Base-by-base conservation (phyloP, 2,888 invertebrate species). In the Parelbella ahira region DNA sequence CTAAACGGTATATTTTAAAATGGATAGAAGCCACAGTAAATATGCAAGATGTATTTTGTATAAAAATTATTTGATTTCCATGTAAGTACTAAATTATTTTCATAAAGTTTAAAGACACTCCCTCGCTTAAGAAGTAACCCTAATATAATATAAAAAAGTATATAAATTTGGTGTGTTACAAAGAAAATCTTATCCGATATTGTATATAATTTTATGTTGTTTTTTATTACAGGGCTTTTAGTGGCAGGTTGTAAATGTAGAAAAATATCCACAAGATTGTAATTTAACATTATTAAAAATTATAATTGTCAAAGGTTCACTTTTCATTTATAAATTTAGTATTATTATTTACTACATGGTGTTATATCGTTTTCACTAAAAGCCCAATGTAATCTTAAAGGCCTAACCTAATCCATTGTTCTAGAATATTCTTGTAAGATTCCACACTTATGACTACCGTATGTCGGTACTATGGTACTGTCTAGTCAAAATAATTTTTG, bases 71-170 rank as follows among this genome's bases (percentile, higher is more conserved):
- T 60, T 56, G 68, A 68, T 64, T 60, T 75, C 73, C 57, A 60
- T 72, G 69, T 83, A 82, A 84, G 81, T 82, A 82, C 80, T 86
- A 84, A 84, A 83, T 83, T 84, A 86, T 84, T 83, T 83, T 81
- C 73, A 76, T 82, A 81, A 67, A 72, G 66, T 79, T 77, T 74
- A 75, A 75, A 72, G 68, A 81, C 75, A 76, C 78, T 73, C 72
- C 72, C 77, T 75, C 71, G 75, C 75, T 65, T 73, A 74, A 74
- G 70, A 62, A 63, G 59, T 77, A 75, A 68, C 63, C 71, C 48
- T 73, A 71, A 67, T 65, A 58, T 73, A 71, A 53, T 58, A 53
- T 58, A 66, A 70, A 59, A 59, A 69, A 68, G 64, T 62, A 59
- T 68, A 65, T 65, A 68, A 62, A 66, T 66, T 71, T 63, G 67